Conservation (phyloP, 2,888 invertebrate species). For the Sipunculus nudus region DNA sequence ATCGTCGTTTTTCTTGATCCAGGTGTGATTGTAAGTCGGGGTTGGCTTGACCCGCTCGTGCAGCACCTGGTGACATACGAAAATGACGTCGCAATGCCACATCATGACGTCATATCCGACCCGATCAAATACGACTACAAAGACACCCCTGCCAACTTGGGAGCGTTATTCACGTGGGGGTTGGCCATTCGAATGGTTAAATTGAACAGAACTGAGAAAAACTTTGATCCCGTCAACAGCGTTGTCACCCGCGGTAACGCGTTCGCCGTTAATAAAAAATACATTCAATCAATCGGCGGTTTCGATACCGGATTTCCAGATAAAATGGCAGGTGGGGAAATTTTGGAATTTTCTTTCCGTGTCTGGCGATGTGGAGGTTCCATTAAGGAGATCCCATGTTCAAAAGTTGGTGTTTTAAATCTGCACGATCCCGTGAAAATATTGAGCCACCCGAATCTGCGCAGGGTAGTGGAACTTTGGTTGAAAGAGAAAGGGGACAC, state of each 20-base stretch:
- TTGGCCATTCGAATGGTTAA: constrained; percentile 26
- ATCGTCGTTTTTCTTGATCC: constrained; percentile 36
- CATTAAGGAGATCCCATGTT: constrained; percentile 34
- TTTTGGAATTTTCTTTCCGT: constrained; percentile 37
- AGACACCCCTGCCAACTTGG: constrained; percentile 12
- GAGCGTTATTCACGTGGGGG: constrained; percentile 31
- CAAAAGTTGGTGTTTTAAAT: constrained; percentile 38
- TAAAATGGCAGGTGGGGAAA: constrained; percentile 35
- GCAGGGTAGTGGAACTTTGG: constrained; percentile 34
- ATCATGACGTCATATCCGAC: constrained; percentile 35
- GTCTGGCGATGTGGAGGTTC: constrained; percentile 35
- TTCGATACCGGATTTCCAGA: constrained; percentile 30
- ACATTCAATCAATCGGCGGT: constrained; percentile 27
- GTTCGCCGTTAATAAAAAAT: constrained; percentile 30
- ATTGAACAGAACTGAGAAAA: constrained; percentile 1
- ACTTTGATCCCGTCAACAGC: constrained; percentile 1
- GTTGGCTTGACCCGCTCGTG: constrained; percentile 40
- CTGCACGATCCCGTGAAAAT: constrained; percentile 36
- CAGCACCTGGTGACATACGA: constrained; percentile 20
- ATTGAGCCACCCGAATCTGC: constrained; percentile 19
- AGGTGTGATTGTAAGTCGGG: constrained; percentile 26
- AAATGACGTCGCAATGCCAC: constrained; percentile 34
- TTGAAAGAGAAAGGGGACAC: constrained; percentile 20
- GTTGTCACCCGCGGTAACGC: constrained; percentile 35
- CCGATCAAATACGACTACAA: constrained; percentile 36